These are phyloP conservation scores for Zaprionus taronus DNA, from an alignment of 1,140 invertebrate genomes.

Conservation along the genomic window DNA sequence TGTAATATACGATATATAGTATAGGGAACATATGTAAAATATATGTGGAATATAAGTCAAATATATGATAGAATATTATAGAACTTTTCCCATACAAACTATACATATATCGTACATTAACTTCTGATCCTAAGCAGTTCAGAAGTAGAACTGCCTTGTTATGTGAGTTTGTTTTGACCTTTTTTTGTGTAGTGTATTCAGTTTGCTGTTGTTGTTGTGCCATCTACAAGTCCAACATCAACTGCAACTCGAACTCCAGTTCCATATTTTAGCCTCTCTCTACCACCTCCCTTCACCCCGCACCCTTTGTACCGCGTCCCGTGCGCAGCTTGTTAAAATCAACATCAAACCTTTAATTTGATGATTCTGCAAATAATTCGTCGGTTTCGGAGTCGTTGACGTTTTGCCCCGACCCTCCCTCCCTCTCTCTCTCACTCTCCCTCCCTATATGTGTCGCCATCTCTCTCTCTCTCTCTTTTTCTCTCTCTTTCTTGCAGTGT, in stretches of 20 bases:
- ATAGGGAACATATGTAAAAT: too few relatives aligned
- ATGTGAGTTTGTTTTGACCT: not conserved
- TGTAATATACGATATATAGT: too few relatives aligned
- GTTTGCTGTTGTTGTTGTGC: constrained; percentile 20
- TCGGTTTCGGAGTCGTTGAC: constrained; percentile 69
- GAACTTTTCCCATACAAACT: too few relatives aligned
- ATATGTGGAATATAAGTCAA: too few relatives aligned
- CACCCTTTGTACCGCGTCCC: constrained; percentile 21
- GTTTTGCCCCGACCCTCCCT: constrained; percentile 28
- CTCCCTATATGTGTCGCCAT: not conserved
- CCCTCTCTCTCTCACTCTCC: not conserved
- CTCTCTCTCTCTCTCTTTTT: not conserved
- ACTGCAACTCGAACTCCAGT: constrained; percentile 41
- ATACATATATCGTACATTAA: too few relatives aligned
- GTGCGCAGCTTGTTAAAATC: constrained; percentile 73
- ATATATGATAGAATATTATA: too few relatives aligned
- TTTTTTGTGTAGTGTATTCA: not conserved
- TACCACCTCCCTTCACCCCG: not conserved
- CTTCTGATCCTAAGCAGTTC: too few relatives aligned
- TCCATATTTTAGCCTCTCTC: constrained; percentile 29
- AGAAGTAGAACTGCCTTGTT: too few relatives aligned
- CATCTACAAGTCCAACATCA: constrained; percentile 23
- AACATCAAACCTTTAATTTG: constrained; percentile 83
- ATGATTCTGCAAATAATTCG: constrained; percentile 81
- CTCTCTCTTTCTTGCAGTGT: not conserved